Evolutionary conservation across 1,140 invertebrate species (phyloP).

Genomic region (Mizuhopecten yessoensis): DNA sequence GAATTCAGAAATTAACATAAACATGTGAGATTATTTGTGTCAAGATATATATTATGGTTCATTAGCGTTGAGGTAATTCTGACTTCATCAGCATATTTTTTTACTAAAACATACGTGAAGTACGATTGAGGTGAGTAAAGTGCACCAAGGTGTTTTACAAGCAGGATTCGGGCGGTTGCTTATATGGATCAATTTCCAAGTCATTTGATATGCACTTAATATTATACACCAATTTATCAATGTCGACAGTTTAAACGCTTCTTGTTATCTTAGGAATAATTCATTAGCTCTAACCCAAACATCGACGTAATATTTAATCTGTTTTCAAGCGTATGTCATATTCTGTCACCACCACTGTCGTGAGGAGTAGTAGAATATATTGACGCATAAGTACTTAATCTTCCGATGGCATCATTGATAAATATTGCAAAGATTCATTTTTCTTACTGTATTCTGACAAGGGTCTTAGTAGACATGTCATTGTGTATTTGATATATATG

Average conservation of each 20-base stretch:
- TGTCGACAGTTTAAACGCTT: neutral
- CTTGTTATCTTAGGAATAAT: neutral
- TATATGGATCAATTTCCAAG: neutral
- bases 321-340: neutral
- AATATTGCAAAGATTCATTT: neutral
- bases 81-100: neutral
- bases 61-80: neutral
- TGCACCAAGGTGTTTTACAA: neutral
- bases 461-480: neutral
- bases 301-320: conserved; percentile 29
- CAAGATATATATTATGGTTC: no score
- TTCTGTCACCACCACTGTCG: neutral
- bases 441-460: neutral
- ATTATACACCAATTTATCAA: neutral
- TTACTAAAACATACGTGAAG: neutral
- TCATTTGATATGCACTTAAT: conserved; percentile 14
- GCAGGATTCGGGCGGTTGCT: neutral
- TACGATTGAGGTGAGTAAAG: no score
- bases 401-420: neutral
- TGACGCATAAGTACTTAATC: neutral
- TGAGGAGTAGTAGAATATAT: neutral
- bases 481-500: neutral
- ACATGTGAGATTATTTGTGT: no score
- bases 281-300: conserved; percentile 11
- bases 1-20: no score